Conservation (phyloP, 2,113 vertebrate species). For the Tychaedon coryphoeus region DNA sequence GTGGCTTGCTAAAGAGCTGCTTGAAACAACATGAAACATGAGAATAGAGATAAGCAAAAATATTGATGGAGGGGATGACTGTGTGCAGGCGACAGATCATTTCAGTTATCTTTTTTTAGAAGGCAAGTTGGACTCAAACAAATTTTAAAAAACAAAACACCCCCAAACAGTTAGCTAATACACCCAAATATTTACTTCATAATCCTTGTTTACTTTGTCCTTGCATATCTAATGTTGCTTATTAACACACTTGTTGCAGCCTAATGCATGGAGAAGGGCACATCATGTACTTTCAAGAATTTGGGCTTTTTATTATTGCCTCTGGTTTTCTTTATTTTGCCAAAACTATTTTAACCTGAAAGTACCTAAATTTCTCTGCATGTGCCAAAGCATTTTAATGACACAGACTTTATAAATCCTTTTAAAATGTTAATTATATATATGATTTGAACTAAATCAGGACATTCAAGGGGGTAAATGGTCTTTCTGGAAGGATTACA, state of each 20-base stretch:
- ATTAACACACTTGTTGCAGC: background rate
- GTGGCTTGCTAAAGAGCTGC: slow-evolving; percentile 38
- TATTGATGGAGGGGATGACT: slow-evolving; percentile 12
- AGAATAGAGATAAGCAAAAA: slow-evolving; percentile 43
- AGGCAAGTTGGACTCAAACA: background rate
- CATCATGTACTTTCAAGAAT: background rate
- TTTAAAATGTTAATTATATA: background rate
- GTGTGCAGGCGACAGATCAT: background rate
- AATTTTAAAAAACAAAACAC: background rate
- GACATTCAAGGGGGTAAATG: background rate
- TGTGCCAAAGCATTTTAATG: background rate
- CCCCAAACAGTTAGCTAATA: slow-evolving; percentile 17
- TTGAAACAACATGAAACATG: slow-evolving; percentile 38
- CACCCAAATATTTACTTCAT: slow-evolving; percentile 32
- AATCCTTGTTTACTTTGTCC: background rate
- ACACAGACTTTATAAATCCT: background rate
- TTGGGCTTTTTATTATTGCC: background rate
- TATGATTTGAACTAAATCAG: background rate
- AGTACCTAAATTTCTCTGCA: background rate
- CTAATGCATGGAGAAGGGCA: background rate
- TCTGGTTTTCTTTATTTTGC: background rate
- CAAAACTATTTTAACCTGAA: background rate
- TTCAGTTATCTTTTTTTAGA: slow-evolving; percentile 29
- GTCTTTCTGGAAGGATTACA: background rate
- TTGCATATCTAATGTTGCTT: background rate